A percentile compares a stretch with the other conserved stretches of the same genome.
Conservation (phyloP, 2,888 invertebrate genomes). For the Hydropsyche betteni region DNA sequence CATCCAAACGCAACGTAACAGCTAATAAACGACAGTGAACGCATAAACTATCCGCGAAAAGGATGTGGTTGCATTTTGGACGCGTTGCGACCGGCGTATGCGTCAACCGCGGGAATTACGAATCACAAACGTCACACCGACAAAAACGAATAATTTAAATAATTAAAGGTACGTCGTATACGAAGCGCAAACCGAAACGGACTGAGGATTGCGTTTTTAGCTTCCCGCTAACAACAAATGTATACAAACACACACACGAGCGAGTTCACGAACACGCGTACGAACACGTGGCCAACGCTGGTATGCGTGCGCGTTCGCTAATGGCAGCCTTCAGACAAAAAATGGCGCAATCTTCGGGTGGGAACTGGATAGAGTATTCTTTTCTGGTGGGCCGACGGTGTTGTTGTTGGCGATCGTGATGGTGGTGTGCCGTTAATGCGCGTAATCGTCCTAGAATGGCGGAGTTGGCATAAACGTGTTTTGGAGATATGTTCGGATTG, state of each 20-base stretch:
- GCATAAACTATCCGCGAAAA: too few species aligned
- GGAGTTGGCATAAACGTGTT: too few species aligned
- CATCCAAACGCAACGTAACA: too few species aligned
- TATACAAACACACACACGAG: conserved; percentile 1
- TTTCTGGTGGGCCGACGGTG: background rate
- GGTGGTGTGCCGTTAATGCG: conserved; percentile 3
- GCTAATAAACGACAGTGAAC: too few species aligned
- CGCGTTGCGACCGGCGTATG: too few species aligned
- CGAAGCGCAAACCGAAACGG: background rate
- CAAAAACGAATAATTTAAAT: background rate
- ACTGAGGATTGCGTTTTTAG: background rate
- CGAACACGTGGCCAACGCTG: too few species aligned
- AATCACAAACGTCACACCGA: background rate
- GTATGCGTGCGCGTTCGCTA: background rate
- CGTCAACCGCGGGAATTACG: background rate
- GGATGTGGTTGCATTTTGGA: too few species aligned
- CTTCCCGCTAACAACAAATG: conserved; percentile 5
- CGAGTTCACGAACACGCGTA: background rate
- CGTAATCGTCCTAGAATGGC: background rate
- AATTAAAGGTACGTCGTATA: conserved; percentile 8
- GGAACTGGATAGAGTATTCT: background rate
- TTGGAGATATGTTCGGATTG: too few species aligned
- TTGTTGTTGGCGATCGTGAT: background rate
- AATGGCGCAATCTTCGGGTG: conserved; percentile 23
- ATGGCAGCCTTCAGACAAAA: conserved; percentile 25